phyloP scores from a whole-genome alignment of 2,113 vertebrate species.

The Fulmarus glacialis region DNA sequence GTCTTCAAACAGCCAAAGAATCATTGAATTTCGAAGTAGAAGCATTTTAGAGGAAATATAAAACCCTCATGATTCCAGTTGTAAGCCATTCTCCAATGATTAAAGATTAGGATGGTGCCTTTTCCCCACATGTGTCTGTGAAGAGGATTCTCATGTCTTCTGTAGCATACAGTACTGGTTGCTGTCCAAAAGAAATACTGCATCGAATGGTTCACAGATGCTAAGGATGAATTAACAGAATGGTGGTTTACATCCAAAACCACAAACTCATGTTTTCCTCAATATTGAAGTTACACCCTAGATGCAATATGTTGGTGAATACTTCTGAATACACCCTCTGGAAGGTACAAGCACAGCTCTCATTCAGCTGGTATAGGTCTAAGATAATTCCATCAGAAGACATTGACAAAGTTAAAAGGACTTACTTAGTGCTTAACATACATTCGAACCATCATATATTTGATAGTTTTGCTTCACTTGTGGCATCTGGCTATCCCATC shows the following conservation, averaged over 20 bases:
- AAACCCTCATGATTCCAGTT: neutral
- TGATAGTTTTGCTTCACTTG: neutral
- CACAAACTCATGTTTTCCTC: neutral
- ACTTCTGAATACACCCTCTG: neutral
- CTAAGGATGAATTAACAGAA: neutral
- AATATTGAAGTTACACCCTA: neutral
- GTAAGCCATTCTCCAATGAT: neutral
- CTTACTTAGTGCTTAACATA: neutral
- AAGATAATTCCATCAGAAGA: neutral
- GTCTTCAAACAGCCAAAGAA: neutral
- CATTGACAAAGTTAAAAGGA: neutral
- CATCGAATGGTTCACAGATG: neutral
- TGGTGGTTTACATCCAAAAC: neutral
- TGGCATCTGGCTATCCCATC: neutral
- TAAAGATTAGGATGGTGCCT: neutral
- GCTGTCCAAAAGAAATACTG: neutral
- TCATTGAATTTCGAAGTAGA: neutral
- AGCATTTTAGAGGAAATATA: neutral
- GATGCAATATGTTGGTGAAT: neutral
- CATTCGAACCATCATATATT: fast-evolving
- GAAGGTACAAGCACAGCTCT: neutral
- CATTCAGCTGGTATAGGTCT: neutral
- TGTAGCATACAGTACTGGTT: neutral
- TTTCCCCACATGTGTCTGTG: neutral
- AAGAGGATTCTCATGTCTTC: fast-evolving